Conservation (phyloP, 2,888 invertebrate species). For the Galeruca laticollis region DNA sequence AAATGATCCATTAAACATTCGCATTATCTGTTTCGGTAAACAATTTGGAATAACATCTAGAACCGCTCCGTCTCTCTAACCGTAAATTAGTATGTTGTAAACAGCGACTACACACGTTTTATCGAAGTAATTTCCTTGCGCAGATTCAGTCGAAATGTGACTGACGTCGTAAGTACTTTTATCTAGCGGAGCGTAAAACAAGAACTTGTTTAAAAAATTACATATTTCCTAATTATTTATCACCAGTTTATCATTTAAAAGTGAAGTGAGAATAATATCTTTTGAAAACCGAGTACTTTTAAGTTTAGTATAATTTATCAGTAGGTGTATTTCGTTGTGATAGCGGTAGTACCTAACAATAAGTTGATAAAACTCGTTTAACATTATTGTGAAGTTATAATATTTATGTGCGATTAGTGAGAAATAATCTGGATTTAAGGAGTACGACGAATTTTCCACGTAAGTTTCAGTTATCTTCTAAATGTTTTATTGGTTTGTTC, state of each 20-base stretch:
- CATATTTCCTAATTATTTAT: conserved; percentile 10
- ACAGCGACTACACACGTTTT: background rate
- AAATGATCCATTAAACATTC: background rate
- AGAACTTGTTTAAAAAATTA: background rate
- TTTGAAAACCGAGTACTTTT: background rate
- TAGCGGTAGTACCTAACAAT: conserved; percentile 10
- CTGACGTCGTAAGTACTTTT: conserved; percentile 7
- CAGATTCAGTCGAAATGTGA: conserved; percentile 10
- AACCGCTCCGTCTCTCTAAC: conserved; percentile 4
- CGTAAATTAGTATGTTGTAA: conserved; percentile 4
- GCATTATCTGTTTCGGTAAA: background rate
- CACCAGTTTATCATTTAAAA: conserved; percentile 4
- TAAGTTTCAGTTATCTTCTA: background rate
- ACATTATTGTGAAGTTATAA: background rate
- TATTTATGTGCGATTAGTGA: background rate
- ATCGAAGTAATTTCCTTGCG: conserved; percentile 13
- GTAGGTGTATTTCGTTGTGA: background rate
- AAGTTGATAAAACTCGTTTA: conserved; percentile 18
- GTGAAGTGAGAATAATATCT: conserved; percentile 5
- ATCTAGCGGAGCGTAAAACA: conserved; percentile 7
- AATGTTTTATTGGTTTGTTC: too few relatives aligned
- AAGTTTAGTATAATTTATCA: conserved; percentile 14
- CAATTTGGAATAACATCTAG: background rate
- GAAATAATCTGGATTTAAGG: background rate
- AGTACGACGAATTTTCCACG: background rate